Conservation (phyloP, 2,888 invertebrate genomes). For the Leptinotarsa rubiginosa region DNA sequence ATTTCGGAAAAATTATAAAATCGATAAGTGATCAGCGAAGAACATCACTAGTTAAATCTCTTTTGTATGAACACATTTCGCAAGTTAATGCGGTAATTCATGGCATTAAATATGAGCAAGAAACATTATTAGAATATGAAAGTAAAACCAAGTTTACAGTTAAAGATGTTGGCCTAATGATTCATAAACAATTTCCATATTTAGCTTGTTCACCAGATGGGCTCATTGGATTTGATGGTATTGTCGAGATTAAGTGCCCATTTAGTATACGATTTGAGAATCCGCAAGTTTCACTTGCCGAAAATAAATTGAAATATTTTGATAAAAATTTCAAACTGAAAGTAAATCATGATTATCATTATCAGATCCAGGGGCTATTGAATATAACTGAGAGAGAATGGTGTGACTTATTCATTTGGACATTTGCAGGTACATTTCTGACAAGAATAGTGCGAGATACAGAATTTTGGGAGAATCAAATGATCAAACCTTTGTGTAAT, state of each 20-base stretch:
- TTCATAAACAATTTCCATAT: conserved; percentile 16
- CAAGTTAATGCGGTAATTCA: background rate
- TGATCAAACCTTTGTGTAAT: background rate
- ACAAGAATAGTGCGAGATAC: background rate
- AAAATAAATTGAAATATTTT: background rate
- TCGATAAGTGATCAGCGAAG: background rate
- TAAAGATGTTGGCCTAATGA: too few species aligned
- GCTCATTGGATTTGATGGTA: background rate
- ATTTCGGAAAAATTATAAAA: background rate
- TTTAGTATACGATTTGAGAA: background rate
- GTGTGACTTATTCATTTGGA: background rate
- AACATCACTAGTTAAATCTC: background rate
- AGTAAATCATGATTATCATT: background rate
- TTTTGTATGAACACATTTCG: conserved; percentile 10
- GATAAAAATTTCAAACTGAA: background rate
- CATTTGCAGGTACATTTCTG: background rate
- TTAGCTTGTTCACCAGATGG: conserved; percentile 11
- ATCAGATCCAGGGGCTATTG: background rate
- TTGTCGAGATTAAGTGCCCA: background rate
- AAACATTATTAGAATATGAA: conserved; percentile 6
- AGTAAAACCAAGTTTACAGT: too few species aligned
- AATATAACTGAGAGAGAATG: background rate
- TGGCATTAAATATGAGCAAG: conserved; percentile 9
- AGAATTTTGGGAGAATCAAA: background rate
- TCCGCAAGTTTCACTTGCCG: background rate